Evolutionary conservation across 2,797 vertebrate genomes (phyloP), one percentile per base, ranked within the genome.

Genomic region (Etheostoma perlongum): DNA sequence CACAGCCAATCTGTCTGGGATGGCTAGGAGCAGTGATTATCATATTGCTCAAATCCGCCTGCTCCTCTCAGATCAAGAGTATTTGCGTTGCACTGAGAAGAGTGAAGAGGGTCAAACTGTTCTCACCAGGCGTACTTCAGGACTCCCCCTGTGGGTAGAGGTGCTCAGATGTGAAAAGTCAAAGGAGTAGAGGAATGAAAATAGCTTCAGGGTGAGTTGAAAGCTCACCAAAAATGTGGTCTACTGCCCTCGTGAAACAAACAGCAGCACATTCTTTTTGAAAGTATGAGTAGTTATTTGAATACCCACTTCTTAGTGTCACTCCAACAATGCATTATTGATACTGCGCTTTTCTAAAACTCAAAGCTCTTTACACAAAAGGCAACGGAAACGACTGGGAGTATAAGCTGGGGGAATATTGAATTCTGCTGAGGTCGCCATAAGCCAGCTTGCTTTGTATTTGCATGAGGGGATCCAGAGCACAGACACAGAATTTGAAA

Each of bases 41-140:
- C 83, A 91, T 86, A 82, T 87, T 74, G 75, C 83, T 85, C 70
- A 84, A 91, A 88, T 88, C 78, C 70, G 42, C 73, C 79, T 66
- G 82, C 78, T 68, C 75, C 85, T 85, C 88, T 91, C 72, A 78
- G 80, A 90, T 88, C 79, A 84, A 85, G 83, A 81, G 84, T 89
- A 84, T 93, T 93, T 93, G 88, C 83, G 80, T 92, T 88, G 87
- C 77, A 21, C 76, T 69, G 65, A 84, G 83, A 68, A 85, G 82
- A 90, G 79, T 86, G 88, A 89, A 92, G 85, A 89, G 85, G 90
- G 91, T 93, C 93, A 94, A 91, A 89, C 85, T 76, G 87, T 88
- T 91, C 87, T 91, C 89, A 18, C 64, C 70, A 68, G 88, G 76
- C 76, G 42, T 54, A 71, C 85, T 89, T 87, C 81, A 86, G 76